phyloP scores from a whole-genome alignment of 1,140 invertebrate genomes.

The Heliothis subflexa region DNA sequence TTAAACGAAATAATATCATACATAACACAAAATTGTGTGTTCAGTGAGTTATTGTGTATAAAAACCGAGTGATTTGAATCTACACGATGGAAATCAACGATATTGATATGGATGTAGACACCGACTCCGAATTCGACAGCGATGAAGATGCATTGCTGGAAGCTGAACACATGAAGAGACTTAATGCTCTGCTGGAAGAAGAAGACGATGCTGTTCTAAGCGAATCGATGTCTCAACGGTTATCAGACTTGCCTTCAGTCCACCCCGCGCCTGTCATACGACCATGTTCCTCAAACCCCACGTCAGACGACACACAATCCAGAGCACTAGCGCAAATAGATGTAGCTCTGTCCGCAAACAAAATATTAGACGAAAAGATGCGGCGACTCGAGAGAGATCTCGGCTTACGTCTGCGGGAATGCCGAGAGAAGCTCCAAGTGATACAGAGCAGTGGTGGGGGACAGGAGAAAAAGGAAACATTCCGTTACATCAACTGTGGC shows the following conservation, averaged over 20 bases:
- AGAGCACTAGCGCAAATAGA: constrained; percentile 61
- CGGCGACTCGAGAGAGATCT: constrained; percentile 66
- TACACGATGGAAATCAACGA: not conserved
- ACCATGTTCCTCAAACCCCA: no score
- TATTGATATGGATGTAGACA: not conserved
- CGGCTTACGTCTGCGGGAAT: constrained; percentile 61
- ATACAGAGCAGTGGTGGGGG: constrained; percentile 47
- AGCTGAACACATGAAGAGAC: not conserved
- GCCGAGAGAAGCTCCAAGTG: constrained; percentile 61
- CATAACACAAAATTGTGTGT: no score
- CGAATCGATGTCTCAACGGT: not conserved
- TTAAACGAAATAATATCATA: no score
- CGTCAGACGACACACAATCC: not conserved
- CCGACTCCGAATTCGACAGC: not conserved
- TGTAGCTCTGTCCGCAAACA: constrained; percentile 67
- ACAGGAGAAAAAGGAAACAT: constrained; percentile 59
- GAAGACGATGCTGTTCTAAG: not conserved
- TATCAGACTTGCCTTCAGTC: no score
- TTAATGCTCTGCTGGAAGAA: not conserved
- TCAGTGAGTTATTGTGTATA: not conserved
- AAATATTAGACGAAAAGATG: constrained; percentile 71
- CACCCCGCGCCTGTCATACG: no score
- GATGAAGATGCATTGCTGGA: not conserved
- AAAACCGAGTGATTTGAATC: not conserved
- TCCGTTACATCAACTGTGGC: constrained; percentile 69